Evolutionary conservation across 2,888 invertebrate species (phyloP).

Genomic region (Nemotelus pantherinus): DNA sequence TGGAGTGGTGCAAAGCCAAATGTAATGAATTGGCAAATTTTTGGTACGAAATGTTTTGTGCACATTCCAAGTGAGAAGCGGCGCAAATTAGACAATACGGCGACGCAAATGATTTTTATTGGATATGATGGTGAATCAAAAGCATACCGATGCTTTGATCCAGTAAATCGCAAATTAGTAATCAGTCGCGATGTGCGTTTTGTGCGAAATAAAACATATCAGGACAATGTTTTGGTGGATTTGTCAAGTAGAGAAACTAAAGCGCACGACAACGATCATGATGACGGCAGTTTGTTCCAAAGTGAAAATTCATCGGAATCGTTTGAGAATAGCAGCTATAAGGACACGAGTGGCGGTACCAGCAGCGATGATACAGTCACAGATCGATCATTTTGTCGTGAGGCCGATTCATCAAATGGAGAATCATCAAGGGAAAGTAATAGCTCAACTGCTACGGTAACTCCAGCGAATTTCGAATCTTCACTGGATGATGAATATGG

Average conservation of each 20-base stretch:
- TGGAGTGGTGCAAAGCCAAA: not conserved
- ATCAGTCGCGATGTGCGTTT: not conserved
- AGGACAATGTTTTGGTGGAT: not conserved
- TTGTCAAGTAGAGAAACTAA: not conserved
- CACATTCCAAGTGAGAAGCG: constrained; percentile 37
- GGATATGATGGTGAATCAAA: constrained; percentile 52
- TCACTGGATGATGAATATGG: too few relatives aligned
- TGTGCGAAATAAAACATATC: not conserved
- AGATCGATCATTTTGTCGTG: not conserved
- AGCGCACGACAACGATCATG: not conserved
- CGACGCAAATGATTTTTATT: constrained; percentile 51
- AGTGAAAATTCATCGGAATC: not conserved
- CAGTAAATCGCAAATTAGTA: not conserved
- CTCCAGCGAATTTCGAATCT: not conserved
- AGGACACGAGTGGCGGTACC: not conserved
- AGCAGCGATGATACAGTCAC: not conserved
- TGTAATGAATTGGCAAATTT: not conserved
- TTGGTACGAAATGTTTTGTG: not conserved
- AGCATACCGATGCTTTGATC: not conserved
- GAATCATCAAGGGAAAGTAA: too few relatives aligned
- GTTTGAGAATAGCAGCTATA: not conserved
- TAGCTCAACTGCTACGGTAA: not conserved
- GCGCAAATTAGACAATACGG: constrained; percentile 49
- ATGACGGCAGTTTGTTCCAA: not conserved
- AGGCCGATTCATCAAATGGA: not conserved